phyloP scores from a whole-genome alignment of 1,140 invertebrate species.

The Drosophila repleta region DNA sequence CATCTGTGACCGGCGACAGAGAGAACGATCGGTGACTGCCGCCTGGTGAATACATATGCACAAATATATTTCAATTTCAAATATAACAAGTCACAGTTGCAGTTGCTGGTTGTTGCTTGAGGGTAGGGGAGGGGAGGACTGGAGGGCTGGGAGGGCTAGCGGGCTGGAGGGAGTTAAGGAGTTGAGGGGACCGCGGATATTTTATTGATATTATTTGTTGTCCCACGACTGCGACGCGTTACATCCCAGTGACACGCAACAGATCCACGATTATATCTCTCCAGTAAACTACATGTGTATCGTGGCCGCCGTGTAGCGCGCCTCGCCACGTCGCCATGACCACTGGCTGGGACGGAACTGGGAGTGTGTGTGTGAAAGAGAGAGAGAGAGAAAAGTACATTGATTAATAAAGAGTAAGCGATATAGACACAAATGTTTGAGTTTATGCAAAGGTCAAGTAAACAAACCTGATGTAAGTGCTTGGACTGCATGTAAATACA shows the following conservation, averaged over 20 bases:
- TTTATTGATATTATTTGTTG: constrained; percentile 12
- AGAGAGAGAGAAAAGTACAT: neutral
- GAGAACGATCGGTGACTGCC: neutral
- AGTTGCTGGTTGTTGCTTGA: neutral
- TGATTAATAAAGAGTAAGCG: constrained; percentile 6
- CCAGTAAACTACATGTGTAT: constrained; percentile 91
- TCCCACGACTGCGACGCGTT: constrained; percentile 21
- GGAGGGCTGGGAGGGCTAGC: neutral
- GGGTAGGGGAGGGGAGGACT: neutral
- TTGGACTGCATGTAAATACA: constrained; percentile 78
- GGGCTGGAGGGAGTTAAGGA: neutral
- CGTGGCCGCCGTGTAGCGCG: constrained; percentile 95
- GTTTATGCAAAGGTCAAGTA: neutral
- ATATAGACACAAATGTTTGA: neutral
- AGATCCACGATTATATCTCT: constrained; percentile 20
- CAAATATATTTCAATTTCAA: neutral
- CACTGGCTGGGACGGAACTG: constrained; percentile 98
- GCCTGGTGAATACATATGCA: neutral
- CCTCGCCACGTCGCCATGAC: constrained; percentile 94
- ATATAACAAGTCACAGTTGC: neutral
- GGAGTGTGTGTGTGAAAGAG: constrained; percentile 52
- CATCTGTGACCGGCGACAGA: neutral
- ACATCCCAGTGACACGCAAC: constrained; percentile 22
- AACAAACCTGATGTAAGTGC: constrained; percentile 82
- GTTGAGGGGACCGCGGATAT: constrained; percentile 1